A percentile compares a stretch with the other conserved stretches of the same genome.
Conservation (phyloP, 2,113 vertebrate species). For the Leucosticte australis region DNA sequence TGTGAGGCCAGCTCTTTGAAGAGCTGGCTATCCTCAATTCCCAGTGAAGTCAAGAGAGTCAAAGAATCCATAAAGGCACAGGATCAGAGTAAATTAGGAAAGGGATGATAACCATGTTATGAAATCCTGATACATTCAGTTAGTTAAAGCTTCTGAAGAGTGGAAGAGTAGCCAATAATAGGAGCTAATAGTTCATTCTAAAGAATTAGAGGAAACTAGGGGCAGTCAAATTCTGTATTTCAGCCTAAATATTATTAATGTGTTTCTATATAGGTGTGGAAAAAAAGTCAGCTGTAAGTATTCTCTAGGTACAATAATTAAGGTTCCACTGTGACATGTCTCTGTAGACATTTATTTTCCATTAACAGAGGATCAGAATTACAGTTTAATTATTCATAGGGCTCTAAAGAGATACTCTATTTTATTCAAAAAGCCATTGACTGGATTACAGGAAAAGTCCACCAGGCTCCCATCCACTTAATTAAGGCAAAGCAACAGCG, state of each 20-base stretch:
- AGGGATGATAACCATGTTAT: neutral
- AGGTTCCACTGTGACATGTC: neutral
- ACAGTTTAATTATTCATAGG: conserved; percentile 27
- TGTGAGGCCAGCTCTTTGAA: neutral
- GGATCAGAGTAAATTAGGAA: neutral
- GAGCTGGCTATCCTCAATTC: neutral
- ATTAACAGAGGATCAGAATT: conserved; percentile 19
- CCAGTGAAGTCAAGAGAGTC: neutral
- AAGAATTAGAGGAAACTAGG: neutral
- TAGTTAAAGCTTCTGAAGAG: neutral
- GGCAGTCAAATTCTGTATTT: neutral
- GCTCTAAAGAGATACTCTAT: neutral
- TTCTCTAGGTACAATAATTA: conserved; percentile 2
- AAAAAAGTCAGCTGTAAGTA: neutral
- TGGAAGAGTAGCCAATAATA: neutral
- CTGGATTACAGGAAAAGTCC: neutral
- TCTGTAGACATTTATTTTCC: neutral
- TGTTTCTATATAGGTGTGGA: neutral
- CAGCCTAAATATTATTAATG: neutral
- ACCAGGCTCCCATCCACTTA: neutral
- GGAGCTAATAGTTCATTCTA: neutral
- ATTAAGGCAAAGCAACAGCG: neutral
- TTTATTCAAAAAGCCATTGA: neutral
- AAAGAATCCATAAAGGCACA: neutral
- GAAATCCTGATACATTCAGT: neutral